Evolutionary conservation across 2,888 invertebrate species (phyloP).

Genomic region (Acanthosepion esculentum): DNA sequence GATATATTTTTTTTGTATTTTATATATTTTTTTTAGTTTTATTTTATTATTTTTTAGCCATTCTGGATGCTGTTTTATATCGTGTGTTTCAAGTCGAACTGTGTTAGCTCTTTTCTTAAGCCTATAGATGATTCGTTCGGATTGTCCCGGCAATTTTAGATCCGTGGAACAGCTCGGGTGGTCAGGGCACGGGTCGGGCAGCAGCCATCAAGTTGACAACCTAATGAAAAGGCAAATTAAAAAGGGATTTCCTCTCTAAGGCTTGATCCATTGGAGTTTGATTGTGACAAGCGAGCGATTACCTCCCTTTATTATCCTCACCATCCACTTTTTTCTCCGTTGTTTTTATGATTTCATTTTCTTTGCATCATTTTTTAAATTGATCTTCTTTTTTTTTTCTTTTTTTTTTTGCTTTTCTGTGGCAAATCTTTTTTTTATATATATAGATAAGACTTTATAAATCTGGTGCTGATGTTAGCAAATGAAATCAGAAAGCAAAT

Average conservation of each 20-base stretch:
- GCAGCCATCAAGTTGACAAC: conserved; percentile 14
- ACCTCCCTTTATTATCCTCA: background rate
- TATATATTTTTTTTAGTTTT: background rate
- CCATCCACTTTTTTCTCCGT: background rate
- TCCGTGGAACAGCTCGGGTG: background rate
- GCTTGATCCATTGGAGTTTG: background rate
- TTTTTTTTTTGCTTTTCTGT: background rate
- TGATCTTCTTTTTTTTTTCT: background rate
- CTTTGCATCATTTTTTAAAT: background rate
- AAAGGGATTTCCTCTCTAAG: background rate
- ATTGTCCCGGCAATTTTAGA: background rate
- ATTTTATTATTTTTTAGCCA: background rate
- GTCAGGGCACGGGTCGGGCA: background rate
- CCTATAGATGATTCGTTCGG: background rate
- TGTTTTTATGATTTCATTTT: background rate
- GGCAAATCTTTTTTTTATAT: background rate
- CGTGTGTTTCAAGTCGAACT: background rate
- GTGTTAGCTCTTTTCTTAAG: background rate
- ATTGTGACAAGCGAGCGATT: conserved; percentile 7
- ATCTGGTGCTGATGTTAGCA: background rate
- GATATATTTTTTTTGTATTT: background rate
- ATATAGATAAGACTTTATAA: background rate
- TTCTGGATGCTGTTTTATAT: background rate
- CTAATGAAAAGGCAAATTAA: conserved; percentile 16
- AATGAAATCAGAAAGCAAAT: background rate